Conservation (phyloP, 2,888 invertebrate species). For the Coenonympha glycerion region DNA sequence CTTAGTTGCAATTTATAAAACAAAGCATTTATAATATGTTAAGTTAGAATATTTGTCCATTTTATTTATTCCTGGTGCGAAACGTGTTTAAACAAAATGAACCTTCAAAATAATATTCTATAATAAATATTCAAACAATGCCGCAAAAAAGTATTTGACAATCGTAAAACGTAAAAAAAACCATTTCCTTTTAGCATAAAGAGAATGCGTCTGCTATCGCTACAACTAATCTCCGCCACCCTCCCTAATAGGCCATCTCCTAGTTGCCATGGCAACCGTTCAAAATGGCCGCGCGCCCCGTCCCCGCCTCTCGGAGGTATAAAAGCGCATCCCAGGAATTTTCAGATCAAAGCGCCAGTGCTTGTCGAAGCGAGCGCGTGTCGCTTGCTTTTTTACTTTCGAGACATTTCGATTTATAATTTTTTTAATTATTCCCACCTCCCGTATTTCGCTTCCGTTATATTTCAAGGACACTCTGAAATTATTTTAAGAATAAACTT, state of each 20-base stretch:
- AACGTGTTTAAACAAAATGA: too few species aligned
- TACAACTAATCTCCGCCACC: constrained; percentile 73
- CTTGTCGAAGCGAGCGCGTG: constrained; percentile 42
- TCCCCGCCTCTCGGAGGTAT: constrained; percentile 51
- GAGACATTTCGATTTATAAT: constrained; percentile 39
- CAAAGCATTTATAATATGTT: too few species aligned
- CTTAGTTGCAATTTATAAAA: too few species aligned
- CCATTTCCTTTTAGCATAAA: constrained; percentile 19
- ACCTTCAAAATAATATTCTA: too few species aligned
- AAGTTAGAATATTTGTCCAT: too few species aligned
- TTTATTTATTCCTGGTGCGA: too few species aligned
- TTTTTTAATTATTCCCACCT: constrained; percentile 32
- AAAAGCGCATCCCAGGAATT: constrained; percentile 52
- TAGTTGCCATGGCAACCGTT: constrained; percentile 60
- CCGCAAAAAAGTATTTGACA: background rate
- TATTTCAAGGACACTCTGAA: constrained; percentile 23
- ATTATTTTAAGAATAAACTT: constrained; percentile 34
- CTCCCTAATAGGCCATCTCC: constrained; percentile 76
- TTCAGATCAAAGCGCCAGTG: constrained; percentile 64
- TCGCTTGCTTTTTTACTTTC: constrained; percentile 41
- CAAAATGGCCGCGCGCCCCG: constrained; percentile 67
- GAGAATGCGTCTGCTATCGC: constrained; percentile 43
- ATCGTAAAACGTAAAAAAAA: constrained; percentile 15
- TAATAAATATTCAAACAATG: background rate
- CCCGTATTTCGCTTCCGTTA: constrained; percentile 21